Base-by-base conservation (phyloP, 2,888 invertebrate species). In the Andrena haemorrhoa region DNA sequence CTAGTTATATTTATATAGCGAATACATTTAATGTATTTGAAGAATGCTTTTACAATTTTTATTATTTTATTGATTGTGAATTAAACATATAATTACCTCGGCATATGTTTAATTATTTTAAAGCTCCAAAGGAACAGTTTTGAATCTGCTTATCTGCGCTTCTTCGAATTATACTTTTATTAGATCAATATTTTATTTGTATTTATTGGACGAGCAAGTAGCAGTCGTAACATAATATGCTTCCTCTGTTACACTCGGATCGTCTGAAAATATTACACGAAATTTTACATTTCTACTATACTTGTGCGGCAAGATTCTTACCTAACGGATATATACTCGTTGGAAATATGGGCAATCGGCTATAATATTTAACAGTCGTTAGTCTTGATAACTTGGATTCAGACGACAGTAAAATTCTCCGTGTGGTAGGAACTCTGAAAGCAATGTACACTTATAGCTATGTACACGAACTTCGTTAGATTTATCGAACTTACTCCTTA, bases 1-100 rank as follows among this genome's bases (percentile, higher is more conserved):
- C 88, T 92, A 92, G 88, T 89, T 92, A 90, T 93, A 93, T 92
- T 92, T 93, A 92, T 92, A 93, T 82, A 91, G 47, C 31, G 68
- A 83, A 88, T 87, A 87, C 88, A 87, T 89, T 87, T 81, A 89
- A 90, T 91, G 90, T 92, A 92, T 91, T 92, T 89, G 81, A 89
- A 87, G 75, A 79, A 90, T 90, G 91, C 91, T 91, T 91, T 91
- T 90, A 90, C 87, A 88, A 89, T 88, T 90, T 87, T 89, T 89
- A 89, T 89, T 89, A 89, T 88, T 88, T 92, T 89, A 88, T 80
- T 84, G 78, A 85, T 88, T 84, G 82, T 81, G 71, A 78, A 91
- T 88, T 87, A 91, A 90, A 88, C 85, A 80, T 87, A 10, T 83
- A 82, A 87, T 88, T 82, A 79, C 81, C 79, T 82, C 77, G 79